These are phyloP conservation scores for Euzetes globulus DNA, from an alignment of 2,888 invertebrate genomes.

Conservation along the genomic window DNA sequence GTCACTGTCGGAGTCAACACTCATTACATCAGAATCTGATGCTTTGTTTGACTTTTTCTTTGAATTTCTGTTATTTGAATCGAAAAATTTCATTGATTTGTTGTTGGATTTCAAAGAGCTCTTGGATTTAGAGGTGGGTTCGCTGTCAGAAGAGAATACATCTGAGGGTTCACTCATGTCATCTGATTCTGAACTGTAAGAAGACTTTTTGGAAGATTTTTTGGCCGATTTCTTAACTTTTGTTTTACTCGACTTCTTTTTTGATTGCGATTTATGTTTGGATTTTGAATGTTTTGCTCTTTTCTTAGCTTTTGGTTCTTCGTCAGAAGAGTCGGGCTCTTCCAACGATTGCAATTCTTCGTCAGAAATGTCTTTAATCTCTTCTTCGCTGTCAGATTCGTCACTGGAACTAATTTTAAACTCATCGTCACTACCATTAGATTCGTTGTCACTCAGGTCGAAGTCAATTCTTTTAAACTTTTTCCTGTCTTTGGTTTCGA, in stretches of 20 bases:
- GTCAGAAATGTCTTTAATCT: neutral
- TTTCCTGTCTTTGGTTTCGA: conserved; percentile 10
- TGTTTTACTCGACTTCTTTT: neutral
- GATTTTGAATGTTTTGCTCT: neutral
- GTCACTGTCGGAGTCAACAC: neutral
- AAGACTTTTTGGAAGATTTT: conserved; percentile 14
- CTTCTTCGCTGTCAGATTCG: neutral
- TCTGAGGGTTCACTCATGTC: neutral
- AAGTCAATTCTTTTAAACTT: conserved; percentile 8
- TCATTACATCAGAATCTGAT: neutral
- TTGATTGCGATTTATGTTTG: too few relatives aligned
- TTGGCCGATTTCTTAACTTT: neutral
- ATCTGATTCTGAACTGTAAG: neutral
- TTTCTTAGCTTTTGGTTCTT: neutral
- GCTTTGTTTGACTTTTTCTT: neutral
- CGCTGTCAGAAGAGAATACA: neutral
- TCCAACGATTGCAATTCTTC: neutral
- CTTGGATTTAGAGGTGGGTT: neutral
- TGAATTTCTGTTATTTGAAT: neutral
- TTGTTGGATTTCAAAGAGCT: neutral
- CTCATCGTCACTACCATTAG: conserved; percentile 5
- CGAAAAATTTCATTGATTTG: neutral
- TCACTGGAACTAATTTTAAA: neutral
- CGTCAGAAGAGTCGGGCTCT: neutral
- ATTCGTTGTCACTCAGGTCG: conserved; percentile 3